phyloP scores from a whole-genome alignment of 35 echinoderm and acorn worm genomes.

The Acanthaster planci region DNA sequence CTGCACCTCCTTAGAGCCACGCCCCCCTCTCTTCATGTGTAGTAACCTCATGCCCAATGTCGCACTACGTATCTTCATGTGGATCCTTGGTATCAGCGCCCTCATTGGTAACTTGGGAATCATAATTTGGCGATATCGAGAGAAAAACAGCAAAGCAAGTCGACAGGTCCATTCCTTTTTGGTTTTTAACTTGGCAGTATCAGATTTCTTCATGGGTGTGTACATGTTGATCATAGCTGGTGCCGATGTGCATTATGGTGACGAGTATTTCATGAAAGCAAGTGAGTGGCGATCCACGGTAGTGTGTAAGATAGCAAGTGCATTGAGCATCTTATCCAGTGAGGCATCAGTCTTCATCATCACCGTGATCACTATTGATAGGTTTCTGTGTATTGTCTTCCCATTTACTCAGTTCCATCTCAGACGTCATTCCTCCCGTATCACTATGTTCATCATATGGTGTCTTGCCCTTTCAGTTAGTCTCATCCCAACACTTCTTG shows the following conservation, averaged over 20 bases:
- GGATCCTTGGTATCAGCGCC: constrained; percentile 65
- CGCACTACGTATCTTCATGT: constrained; percentile 46
- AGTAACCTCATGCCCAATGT: constrained; percentile 41
- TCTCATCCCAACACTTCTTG: constrained; percentile 38
- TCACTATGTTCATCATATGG: constrained; percentile 33
- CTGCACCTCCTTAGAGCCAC: constrained; percentile 16
- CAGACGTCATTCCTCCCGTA: neutral
- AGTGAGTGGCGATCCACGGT: constrained; percentile 38
- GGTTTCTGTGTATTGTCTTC: constrained; percentile 51
- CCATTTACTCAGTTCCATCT: constrained; percentile 48
- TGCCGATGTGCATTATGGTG: constrained; percentile 43
- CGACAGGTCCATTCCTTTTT: constrained; percentile 46
- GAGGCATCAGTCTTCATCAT: constrained; percentile 65
- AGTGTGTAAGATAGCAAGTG: constrained; percentile 49
- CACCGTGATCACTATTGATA: constrained; percentile 65
- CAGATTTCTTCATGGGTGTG: constrained; percentile 68
- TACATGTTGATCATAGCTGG: constrained; percentile 53
- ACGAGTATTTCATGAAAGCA: constrained; percentile 45
- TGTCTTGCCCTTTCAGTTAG: constrained; percentile 24
- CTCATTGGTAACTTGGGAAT: constrained; percentile 56
- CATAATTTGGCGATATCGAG: constrained; percentile 42
- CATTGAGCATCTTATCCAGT: constrained; percentile 42
- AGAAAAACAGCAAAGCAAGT: neutral
- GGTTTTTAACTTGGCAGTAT: constrained; percentile 53
- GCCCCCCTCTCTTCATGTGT: constrained; percentile 55